Base-by-base conservation (phyloP, 2,113 vertebrate species). In the Cryptomyrus ogoouensis region DNA sequence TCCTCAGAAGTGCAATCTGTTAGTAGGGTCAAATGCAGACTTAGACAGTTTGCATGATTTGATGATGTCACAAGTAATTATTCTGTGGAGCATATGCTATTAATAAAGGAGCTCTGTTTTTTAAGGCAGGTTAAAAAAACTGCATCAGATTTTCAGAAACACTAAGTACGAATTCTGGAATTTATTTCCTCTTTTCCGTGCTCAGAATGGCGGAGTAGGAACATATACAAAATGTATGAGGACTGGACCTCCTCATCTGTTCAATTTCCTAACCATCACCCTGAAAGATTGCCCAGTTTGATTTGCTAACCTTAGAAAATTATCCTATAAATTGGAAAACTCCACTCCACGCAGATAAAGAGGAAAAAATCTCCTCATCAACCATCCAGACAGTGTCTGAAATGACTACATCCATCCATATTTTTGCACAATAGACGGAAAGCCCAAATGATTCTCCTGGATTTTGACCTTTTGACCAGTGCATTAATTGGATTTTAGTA, bases 251-350 rank as follows among this genome's bases (percentile, higher is more conserved):
- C 91, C 93, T 95, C 94, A 94, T 96, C 95, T 96, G 95, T 95
- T 95, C 96, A 96, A 96, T 96, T 95, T 95, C 94, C 94, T 92
- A 91, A 94, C 94, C 93, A 96, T 96, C 95, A 95, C 91, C 90
- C 89, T 87, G 90, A 94, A 91, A 95, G 94, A 96, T 96, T 95
- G 95, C 93, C 90, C 94, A 92, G 92, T 94, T 95, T 95, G 93
- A 94, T 95, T 94, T 92, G 94, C 93, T 93, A 94, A 93, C 58
- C 58, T 91, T 93, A 90, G 92, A 91, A 94, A 95, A 96, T 95
- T 94, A 95, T 94, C 92, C 94, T 94, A 93, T 91, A 93, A 93
- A 94, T 94, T 91, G 91, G 93, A 95, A 94, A 95, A 93, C 89
- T 94, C 93, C 92, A 93, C 77, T 21, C 58, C 53, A 74, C 19